phyloP scores from a whole-genome alignment of 2,113 vertebrate species.

The Phoenicopterus ruber region DNA sequence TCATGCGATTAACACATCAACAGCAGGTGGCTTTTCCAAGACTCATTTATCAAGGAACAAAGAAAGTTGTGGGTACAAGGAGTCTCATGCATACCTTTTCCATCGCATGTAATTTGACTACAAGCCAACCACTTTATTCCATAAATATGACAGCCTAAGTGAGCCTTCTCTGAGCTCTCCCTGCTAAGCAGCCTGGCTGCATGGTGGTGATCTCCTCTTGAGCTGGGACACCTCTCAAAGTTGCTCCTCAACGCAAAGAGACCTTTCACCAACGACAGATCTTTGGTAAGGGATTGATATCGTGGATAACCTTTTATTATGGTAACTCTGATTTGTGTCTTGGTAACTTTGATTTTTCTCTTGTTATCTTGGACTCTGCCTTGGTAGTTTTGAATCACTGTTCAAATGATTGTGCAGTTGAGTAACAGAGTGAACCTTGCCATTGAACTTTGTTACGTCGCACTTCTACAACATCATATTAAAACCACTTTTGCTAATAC shows the following conservation, averaged over 20 bases:
- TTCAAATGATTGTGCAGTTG: neutral
- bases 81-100: neutral
- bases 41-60: neutral
- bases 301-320: rapidly evolving
- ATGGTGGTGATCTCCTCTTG: neutral
- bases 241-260: neutral
- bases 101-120: neutral
- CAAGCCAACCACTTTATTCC: neutral
- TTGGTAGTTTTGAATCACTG: neutral
- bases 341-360: neutral
- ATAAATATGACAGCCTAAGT: neutral
- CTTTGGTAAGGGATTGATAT: neutral
- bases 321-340: neutral
- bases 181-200: neutral
- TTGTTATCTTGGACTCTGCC: no score
- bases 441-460: neutral
- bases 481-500: neutral
- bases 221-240: neutral
- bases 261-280: neutral
- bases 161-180: neutral
- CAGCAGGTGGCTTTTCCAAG: neutral
- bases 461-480: neutral
- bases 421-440: neutral
- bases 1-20: neutral
- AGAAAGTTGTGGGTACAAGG: neutral